Conservation (phyloP, 2,113 vertebrate genomes). For the Notechis scutatus region DNA sequence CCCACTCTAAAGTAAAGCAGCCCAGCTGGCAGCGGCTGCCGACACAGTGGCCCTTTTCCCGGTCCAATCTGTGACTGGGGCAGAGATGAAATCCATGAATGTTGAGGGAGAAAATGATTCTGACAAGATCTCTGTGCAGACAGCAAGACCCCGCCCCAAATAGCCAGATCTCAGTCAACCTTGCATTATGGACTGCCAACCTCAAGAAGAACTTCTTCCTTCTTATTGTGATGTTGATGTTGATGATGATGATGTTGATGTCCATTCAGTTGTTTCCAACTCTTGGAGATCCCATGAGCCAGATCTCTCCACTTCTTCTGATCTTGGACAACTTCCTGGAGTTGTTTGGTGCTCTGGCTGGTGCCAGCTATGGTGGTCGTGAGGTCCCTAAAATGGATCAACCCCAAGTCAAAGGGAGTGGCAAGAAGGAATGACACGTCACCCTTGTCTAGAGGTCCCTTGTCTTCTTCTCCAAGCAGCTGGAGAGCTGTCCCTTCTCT, state of each 20-base stretch:
- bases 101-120: background rate
- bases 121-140: background rate
- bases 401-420: background rate
- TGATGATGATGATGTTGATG: too few relatives aligned
- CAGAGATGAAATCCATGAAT: background rate
- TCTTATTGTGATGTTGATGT: too few relatives aligned
- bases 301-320: background rate
- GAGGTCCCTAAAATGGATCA: too few relatives aligned
- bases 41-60: background rate
- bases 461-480: background rate
- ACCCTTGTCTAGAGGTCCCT: too few relatives aligned
- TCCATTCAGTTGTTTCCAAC: background rate
- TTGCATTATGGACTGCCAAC: background rate
- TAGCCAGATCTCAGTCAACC: background rate
- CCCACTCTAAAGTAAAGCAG: background rate
- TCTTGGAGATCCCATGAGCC: background rate
- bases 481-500: background rate
- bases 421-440: rapidly evolving
- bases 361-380: too few relatives aligned
- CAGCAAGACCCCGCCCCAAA: background rate
- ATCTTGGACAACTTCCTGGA: background rate
- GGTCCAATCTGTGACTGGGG: background rate
- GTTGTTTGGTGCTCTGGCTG: background rate
- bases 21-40: background rate
- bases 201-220: background rate